Percentiles rank a stretch among this genome's conserved stretches.
Evolutionary conservation across 2,888 invertebrate species (phyloP).

Genomic region (Chrysolina haemoptera): DNA sequence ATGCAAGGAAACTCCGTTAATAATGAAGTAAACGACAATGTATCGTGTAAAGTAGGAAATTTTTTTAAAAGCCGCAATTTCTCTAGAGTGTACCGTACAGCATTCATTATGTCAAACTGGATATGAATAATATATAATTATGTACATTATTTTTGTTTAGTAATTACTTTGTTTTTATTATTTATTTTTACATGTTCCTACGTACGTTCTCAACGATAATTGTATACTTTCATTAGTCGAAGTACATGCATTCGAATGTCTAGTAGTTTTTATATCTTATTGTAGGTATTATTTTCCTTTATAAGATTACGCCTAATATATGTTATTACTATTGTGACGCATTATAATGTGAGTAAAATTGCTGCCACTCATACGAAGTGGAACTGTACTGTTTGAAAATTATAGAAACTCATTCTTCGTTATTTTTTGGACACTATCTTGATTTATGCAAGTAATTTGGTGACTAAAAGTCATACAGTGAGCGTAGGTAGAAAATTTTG

Average conservation of each 20-base stretch:
- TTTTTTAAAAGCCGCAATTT: conserved; percentile 33
- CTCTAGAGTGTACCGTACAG: conserved; percentile 41
- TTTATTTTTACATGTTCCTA: conserved; percentile 53
- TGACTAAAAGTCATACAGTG: neutral
- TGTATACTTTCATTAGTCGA: conserved; percentile 59
- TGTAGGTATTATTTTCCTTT: conserved; percentile 47
- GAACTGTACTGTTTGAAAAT: conserved; percentile 22
- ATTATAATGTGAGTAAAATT: conserved; percentile 31
- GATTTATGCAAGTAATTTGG: neutral
- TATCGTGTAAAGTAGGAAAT: conserved; percentile 12
- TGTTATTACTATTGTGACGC: conserved; percentile 49
- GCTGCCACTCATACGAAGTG: conserved; percentile 23
- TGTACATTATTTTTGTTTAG: conserved; percentile 50
- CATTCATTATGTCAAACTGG: conserved; percentile 44
- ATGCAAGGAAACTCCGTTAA: neutral
- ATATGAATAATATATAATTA: conserved; percentile 52
- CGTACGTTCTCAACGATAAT: conserved; percentile 54
- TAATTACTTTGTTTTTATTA: conserved; percentile 56
- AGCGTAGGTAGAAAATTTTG: neutral
- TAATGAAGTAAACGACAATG: conserved; percentile 6
- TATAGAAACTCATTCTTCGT: conserved; percentile 14
- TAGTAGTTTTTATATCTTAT: conserved; percentile 51
- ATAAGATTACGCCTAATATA: conserved; percentile 47
- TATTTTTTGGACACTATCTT: neutral
- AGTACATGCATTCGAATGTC: conserved; percentile 57